Conservation (phyloP, 2,113 vertebrate species). For the Hippocampus zosterae region DNA sequence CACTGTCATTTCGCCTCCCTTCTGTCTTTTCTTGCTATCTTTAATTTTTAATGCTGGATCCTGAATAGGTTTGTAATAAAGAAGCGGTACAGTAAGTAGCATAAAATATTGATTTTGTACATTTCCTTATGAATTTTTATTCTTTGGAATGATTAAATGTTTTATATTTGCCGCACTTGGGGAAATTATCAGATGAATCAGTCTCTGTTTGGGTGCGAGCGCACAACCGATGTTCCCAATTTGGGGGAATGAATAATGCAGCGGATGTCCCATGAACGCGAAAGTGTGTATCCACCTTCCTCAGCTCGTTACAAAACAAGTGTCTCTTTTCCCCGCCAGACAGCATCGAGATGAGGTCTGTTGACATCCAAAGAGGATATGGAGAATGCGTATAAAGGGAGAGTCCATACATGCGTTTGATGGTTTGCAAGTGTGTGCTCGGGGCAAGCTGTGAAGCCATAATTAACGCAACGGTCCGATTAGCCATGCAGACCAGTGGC, state of each 20-base stretch:
- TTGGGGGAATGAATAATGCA: conserved; percentile 72
- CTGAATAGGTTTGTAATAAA: conserved; percentile 97
- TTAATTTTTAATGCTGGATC: conserved; percentile 94
- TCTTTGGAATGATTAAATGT: conserved; percentile 94
- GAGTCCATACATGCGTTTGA: conserved; percentile 2
- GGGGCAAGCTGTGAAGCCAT: conserved; percentile 48
- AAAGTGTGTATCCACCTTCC: conserved; percentile 19
- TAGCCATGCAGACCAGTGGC: conserved; percentile 58
- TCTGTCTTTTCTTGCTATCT: conserved; percentile 67
- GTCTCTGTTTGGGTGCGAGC: conserved; percentile 69
- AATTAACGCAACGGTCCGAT: conserved; percentile 66
- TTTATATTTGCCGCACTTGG: conserved; percentile 89
- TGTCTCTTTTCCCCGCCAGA: conserved; percentile 35
- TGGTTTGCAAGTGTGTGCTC: conserved; percentile 39
- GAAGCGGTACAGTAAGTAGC: conserved; percentile 92
- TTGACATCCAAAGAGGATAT: conserved; percentile 31
- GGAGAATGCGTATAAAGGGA: conserved; percentile 10
- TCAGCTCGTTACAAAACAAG: conserved; percentile 29
- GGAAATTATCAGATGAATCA: conserved; percentile 80
- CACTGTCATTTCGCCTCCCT: conserved; percentile 39
- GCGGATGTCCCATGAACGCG: conserved; percentile 28
- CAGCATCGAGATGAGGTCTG: conserved; percentile 37
- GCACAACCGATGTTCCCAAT: conserved; percentile 68
- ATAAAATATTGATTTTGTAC: conserved; percentile 99
- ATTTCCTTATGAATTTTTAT: conserved; percentile 98